Evolutionary conservation across 2,113 vertebrate genomes (phyloP).

Genomic region (Empidonax alnorum): DNA sequence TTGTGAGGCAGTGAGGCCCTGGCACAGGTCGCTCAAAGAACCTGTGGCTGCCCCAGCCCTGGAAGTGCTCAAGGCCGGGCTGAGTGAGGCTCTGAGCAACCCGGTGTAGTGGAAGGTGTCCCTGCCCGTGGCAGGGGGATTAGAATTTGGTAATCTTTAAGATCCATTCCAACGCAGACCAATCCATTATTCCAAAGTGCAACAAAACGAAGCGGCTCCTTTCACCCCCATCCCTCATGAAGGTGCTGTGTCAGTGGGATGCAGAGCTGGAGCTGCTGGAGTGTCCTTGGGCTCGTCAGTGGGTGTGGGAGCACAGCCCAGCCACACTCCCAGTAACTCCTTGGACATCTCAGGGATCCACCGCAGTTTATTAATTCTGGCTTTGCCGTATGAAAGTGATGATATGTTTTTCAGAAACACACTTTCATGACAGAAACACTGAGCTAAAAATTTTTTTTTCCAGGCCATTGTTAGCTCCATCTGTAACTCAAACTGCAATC

Average conservation of each 20-base stretch:
- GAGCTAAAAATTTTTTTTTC: not conserved
- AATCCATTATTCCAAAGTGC: not conserved
- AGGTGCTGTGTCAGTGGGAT: rapidly evolving
- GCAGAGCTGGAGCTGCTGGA: rapidly evolving
- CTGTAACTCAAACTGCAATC: rapidly evolving
- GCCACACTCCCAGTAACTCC: rapidly evolving
- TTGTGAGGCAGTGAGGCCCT: rapidly evolving
- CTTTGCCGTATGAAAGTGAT: not conserved
- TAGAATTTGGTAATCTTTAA: too few relatives aligned
- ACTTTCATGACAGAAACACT: rapidly evolving
- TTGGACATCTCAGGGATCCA: rapidly evolving
- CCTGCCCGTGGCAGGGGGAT: not conserved
- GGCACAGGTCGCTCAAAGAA: rapidly evolving
- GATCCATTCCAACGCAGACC: rapidly evolving
- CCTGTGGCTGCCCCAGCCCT: rapidly evolving
- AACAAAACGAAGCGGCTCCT: too few relatives aligned
- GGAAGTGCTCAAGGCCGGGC: not conserved
- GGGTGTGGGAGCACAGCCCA: rapidly evolving
- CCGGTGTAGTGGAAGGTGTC: not conserved
- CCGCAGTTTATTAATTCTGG: rapidly evolving
- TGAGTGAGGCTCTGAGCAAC: not conserved
- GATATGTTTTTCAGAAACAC: not conserved
- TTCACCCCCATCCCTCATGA: not conserved
- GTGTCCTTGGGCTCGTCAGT: rapidly evolving
- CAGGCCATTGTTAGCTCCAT: not conserved